These are phyloP conservation scores for Smithornis capensis DNA, from an alignment of 2,113 vertebrate genomes.

Conservation along the genomic window DNA sequence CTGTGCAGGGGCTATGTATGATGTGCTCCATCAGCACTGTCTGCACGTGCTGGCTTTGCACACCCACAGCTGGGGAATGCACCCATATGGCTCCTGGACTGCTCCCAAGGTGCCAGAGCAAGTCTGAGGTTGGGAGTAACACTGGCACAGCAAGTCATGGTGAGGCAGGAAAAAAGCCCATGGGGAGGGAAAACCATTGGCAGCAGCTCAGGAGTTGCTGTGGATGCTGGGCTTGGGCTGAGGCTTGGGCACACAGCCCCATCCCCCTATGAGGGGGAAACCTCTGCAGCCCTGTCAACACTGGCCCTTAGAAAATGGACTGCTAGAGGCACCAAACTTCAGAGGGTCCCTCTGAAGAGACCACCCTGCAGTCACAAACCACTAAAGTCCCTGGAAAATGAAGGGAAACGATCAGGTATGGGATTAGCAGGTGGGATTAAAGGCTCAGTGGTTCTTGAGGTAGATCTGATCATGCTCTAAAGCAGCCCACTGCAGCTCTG, in stretches of 20 bases:
- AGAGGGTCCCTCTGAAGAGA: neutral
- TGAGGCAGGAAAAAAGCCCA: neutral
- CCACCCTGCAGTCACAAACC: neutral
- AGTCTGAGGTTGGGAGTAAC: neutral
- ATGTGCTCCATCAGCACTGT: neutral
- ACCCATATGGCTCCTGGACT: accelerated
- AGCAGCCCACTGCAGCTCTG: neutral
- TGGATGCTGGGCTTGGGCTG: neutral
- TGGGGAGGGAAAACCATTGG: accelerated
- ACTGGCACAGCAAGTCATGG: neutral
- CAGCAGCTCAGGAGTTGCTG: accelerated
- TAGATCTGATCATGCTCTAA: neutral
- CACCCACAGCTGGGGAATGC: accelerated
- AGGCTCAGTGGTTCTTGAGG: slow-evolving; percentile 6
- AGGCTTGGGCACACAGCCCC: neutral
- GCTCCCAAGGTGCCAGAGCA: neutral
- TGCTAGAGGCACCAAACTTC: neutral
- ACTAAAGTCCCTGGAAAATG: neutral
- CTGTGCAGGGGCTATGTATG: neutral
- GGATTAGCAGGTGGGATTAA: slow-evolving; percentile 43
- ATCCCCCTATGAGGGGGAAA: neutral
- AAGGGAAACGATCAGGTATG: slow-evolving; percentile 19
- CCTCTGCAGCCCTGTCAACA: neutral
- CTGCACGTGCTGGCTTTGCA: neutral
- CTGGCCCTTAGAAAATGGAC: neutral